phyloP scores from a whole-genome alignment of 2,113 vertebrate genomes.

The Ceyx melanurus region DNA sequence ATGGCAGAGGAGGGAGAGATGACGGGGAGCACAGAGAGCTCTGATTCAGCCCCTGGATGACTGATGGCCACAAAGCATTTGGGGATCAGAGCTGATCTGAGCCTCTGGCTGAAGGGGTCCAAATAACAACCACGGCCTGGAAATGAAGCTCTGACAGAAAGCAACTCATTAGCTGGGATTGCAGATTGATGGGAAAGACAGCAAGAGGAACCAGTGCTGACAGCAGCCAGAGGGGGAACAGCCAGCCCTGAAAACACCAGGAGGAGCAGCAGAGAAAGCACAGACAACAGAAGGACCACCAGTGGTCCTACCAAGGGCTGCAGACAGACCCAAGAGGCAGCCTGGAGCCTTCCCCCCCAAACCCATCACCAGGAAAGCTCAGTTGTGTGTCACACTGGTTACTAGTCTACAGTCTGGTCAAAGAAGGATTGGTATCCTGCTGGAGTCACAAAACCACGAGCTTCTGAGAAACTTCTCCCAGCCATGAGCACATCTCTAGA shows the following conservation, averaged over 20 bases:
- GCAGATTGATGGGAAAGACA: not conserved
- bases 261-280: not conserved
- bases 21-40: not conserved
- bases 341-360: not conserved
- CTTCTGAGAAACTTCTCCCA: not conserved
- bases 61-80: rapidly evolving
- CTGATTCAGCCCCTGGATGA: not conserved
- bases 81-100: not conserved
- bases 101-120: not conserved
- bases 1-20: not conserved
- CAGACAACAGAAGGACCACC: not conserved
- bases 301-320: not conserved
- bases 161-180: not conserved
- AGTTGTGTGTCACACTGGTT: too few relatives aligned
- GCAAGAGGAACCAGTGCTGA: not conserved
- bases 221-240: not conserved
- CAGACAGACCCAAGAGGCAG: not conserved
- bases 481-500: rapidly evolving
- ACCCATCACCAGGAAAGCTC: not conserved
- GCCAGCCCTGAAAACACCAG: not conserved
- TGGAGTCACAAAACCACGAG: not conserved
- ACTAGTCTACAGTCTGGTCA: not conserved
- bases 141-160: not conserved
- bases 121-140: not conserved
- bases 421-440: not conserved